phyloP scores from a whole-genome alignment of 1,140 invertebrate species.

The Sarcophaga bullata region DNA sequence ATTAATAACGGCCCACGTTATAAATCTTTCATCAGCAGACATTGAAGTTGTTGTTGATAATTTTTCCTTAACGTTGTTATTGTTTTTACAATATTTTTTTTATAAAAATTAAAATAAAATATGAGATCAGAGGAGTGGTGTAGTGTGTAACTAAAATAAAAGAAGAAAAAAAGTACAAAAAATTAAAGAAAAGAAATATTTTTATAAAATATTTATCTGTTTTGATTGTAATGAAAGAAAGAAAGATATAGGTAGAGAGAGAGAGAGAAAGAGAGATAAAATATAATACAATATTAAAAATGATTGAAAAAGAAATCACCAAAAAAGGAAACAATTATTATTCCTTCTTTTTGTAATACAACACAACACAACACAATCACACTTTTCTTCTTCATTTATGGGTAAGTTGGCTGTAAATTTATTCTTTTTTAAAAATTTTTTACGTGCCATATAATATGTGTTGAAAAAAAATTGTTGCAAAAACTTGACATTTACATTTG shows the following conservation, averaged over 20 bases:
- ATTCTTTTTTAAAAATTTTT: too few species aligned
- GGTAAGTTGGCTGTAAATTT: not conserved
- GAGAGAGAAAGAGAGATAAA: too few species aligned
- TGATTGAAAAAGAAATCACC: not conserved
- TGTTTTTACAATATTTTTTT: not conserved
- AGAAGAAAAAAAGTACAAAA: too few species aligned
- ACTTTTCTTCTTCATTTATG: not conserved
- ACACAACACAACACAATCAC: not conserved
- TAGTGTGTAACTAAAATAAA: too few species aligned
- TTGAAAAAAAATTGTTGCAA: too few species aligned
- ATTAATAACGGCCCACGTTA: conserved; percentile 5
- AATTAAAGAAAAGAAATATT: too few species aligned
- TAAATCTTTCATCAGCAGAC: conserved; percentile 24
- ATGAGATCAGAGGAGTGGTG: too few species aligned
- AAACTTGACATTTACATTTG: not conserved
- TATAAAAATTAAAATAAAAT: not conserved
- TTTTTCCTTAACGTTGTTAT: not conserved
- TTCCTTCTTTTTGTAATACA: not conserved
- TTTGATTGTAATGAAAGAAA: not conserved
- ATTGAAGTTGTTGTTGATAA: conserved; percentile 7
- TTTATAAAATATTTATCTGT: not conserved
- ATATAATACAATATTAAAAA: not conserved
- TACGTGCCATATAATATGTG: too few species aligned
- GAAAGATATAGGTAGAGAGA: too few species aligned
- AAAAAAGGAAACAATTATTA: conserved; percentile 10